Evolutionary conservation across 2,888 invertebrate genomes (phyloP), one percentile per base, ranked within the genome.

Genomic region (Nephrotoma flavescens): DNA sequence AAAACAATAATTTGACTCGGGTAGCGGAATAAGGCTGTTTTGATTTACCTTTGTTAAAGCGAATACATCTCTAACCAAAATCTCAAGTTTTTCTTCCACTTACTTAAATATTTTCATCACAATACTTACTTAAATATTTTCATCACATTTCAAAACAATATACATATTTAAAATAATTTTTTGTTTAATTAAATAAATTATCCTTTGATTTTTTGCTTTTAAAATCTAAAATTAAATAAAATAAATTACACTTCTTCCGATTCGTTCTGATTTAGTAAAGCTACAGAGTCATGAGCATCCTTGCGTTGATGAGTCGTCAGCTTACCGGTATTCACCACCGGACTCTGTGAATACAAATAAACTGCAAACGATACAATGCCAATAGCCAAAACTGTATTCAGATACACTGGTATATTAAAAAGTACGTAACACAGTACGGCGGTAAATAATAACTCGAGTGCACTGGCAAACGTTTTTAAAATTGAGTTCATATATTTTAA

Each of bases 381-480:
- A 88, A 98, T 97, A 7, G 98, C 95, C 88, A 96, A 89, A 1
- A 96, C 92, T 4, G 98, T 98, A 90, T 95, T 97, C 87, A 94
- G 91, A 90, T 96, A 95, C 88, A 98, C 96, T 3, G 96, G 94
- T 91, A 98, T 97, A 88, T 94, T 94, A 91, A 98, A 98, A 86
- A 98, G 91, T 86, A 97, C 90, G 93, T 96, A 97, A 89, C 97
- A 97, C 0, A 98, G 93, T 12, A 98, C 92, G 0, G 98, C 98
- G 0, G 98, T 98, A 89, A 98, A 96, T 86, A 98, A 93, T 45
- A 98, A 92, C 90, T 98, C 98, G 89, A 98, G 92, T 12, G 98
- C 98, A 92, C 97, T 97, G 0, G 98, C 98, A 92, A 98, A 98
- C 0, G 97, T 98, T 92, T 99, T 98, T 86, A 98, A 92, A 89